Evolutionary conservation across 2,113 vertebrate genomes (phyloP).

Genomic region (Cynocephalus volans): DNA sequence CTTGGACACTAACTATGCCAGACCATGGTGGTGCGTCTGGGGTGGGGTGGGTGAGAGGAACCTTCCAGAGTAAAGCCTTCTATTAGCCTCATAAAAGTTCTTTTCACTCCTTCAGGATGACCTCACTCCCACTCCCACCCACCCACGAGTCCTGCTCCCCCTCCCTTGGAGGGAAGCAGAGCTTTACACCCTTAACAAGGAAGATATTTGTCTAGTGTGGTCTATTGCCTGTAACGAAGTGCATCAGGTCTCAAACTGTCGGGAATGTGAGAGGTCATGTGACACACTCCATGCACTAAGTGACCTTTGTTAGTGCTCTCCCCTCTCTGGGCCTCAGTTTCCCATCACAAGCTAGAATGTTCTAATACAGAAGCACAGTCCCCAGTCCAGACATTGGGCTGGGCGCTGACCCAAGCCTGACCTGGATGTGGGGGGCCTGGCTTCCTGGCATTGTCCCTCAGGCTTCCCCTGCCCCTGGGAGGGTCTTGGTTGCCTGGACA

Average conservation of each 20-base stretch:
- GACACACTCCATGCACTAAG: background rate
- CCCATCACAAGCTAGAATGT: background rate
- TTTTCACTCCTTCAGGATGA: background rate
- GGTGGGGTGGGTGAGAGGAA: background rate
- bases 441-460: slow-evolving; percentile 76
- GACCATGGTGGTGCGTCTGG: background rate
- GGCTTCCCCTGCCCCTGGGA: background rate
- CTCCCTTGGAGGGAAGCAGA: background rate
- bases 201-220: background rate
- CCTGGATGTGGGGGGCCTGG: background rate
- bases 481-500: background rate
- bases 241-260: background rate
- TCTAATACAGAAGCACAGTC: background rate
- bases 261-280: background rate
- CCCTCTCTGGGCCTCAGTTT: slow-evolving; percentile 3
- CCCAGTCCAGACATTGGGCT: background rate
- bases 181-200: background rate
- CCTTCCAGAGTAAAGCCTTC: slow-evolving; percentile 38
- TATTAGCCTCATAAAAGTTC: background rate
- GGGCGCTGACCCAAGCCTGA: background rate
- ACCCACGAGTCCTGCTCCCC: background rate
- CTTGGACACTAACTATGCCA: background rate
- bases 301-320: background rate
- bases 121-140: background rate
- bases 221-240: background rate